A percentile compares a stretch with the other conserved stretches of the same genome.
Evolutionary conservation across 2,113 vertebrate genomes (phyloP).

Genomic region (Sebastes schlegelii): DNA sequence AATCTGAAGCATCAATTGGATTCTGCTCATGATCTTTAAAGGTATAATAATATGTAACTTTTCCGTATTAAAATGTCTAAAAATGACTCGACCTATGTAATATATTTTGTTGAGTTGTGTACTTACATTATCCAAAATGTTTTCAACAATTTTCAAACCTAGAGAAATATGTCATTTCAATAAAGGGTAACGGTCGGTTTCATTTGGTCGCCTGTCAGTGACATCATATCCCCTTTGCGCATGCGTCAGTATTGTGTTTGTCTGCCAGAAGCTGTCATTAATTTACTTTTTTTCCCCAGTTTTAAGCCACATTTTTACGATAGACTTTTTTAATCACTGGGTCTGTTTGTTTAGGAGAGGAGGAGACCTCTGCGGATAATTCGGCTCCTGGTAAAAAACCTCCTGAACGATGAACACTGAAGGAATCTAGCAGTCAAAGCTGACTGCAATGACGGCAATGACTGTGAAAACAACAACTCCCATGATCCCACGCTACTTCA

Average conservation of each 20-base stretch:
- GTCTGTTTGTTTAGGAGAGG: too few relatives aligned
- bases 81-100: background rate
- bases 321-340: background rate
- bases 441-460: too few relatives aligned
- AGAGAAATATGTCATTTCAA: too few relatives aligned
- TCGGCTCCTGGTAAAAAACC: too few relatives aligned
- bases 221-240: background rate
- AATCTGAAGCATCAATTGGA: background rate
- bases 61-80: background rate
- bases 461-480: too few relatives aligned
- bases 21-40: background rate
- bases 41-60: background rate
- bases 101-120: background rate
- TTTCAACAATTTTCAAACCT: background rate
- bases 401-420: too few relatives aligned
- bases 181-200: too few relatives aligned
- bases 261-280: background rate
- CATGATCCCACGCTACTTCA: too few relatives aligned
- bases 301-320: background rate
- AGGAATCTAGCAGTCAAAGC: too few relatives aligned
- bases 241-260: background rate
- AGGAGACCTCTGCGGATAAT: too few relatives aligned
- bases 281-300: background rate
- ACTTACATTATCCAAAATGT: background rate
- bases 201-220: background rate